These are phyloP conservation scores for Notarius lentiginosus DNA, from an alignment of 2,113 vertebrate genomes.

Conservation along the genomic window DNA sequence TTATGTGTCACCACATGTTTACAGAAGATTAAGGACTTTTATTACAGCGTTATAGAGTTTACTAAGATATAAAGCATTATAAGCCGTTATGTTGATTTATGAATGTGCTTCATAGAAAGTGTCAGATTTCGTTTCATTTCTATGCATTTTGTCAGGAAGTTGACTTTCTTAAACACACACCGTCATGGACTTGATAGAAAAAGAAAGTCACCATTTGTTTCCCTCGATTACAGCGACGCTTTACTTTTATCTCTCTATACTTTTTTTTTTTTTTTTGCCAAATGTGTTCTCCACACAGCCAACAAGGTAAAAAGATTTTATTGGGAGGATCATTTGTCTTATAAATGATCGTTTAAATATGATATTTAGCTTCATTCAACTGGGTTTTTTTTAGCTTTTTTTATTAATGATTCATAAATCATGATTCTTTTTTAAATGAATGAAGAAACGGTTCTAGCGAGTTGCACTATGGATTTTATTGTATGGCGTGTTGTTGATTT, in stretches of 20 bases:
- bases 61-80: not conserved
- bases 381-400: not conserved
- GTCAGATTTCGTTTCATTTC: slow-evolving; percentile 10
- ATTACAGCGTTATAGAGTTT: not conserved
- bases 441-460: not conserved
- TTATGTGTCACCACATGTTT: not conserved
- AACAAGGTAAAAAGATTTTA: not conserved
- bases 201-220: not conserved
- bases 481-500: slow-evolving; percentile 67
- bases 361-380: not conserved
- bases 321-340: not conserved
- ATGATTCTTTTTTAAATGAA: not conserved
- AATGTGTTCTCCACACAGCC: not conserved
- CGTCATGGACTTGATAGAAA: not conserved
- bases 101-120: slow-evolving; percentile 13
- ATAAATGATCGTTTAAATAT: not conserved
- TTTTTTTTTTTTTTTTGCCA: not conserved
- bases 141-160: not conserved
- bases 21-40: not conserved
- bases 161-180: not conserved
- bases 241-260: too few relatives aligned
- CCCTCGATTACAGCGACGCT: not conserved
- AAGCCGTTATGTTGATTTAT: not conserved
- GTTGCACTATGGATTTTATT: slow-evolving; percentile 86
- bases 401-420: not conserved